Percentiles rank a stretch among this genome's conserved stretches.
phyloP scores from a whole-genome alignment of 2,113 vertebrate genomes.

The Bos indicus region DNA sequence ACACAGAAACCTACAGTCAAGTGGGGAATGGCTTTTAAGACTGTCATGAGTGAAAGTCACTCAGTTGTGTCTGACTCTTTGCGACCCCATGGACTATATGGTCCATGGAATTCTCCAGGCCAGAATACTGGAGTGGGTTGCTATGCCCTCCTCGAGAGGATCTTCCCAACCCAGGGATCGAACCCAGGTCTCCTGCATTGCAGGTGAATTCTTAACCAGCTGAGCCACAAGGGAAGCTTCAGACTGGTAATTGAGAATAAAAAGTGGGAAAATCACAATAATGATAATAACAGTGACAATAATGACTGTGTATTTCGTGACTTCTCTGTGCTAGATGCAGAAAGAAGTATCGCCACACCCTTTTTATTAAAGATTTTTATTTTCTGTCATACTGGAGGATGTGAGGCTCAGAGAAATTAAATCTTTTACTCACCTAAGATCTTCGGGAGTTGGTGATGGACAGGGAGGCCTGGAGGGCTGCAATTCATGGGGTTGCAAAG shows the following conservation, averaged over 20 bases:
- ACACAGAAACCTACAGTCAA: background rate
- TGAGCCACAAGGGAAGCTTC: background rate
- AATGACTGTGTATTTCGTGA: background rate
- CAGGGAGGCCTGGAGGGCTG: no score
- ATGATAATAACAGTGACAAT: background rate
- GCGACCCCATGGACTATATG: fast-evolving
- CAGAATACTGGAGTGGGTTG: background rate
- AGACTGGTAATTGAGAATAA: background rate
- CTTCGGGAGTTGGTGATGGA: background rate
- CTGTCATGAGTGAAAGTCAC: background rate
- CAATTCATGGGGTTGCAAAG: no score
- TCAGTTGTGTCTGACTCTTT: background rate
- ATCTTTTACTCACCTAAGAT: background rate
- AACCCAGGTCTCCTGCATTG: background rate
- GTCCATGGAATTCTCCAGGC: background rate
- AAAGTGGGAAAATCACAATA: background rate
- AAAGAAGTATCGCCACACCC: background rate
- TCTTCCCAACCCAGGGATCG: background rate
- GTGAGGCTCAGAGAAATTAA: background rate
- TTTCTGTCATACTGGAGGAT: background rate
- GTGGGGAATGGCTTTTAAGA: background rate
- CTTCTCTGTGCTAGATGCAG: background rate
- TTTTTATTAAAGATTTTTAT: background rate
- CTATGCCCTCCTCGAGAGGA: background rate
- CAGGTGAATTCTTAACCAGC: background rate